phyloP scores from a whole-genome alignment of 2,113 vertebrate genomes.

The Sylvilagus bachmani region DNA sequence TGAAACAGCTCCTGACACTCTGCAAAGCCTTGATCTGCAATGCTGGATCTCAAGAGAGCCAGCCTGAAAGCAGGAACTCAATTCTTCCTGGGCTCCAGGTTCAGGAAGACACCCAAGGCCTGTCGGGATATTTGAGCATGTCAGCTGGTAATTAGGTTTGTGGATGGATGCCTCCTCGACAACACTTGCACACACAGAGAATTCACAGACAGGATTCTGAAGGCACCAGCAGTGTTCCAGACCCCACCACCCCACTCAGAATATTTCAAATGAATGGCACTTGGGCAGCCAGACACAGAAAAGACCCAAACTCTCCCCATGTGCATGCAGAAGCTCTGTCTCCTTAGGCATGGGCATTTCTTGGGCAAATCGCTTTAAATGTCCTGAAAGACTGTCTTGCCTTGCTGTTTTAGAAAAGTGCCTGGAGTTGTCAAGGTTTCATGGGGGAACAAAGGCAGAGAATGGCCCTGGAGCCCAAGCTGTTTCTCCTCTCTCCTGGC shows the following conservation, averaged over 20 bases:
- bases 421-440: conserved; percentile 1
- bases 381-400: neutral
- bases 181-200: neutral
- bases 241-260: neutral
- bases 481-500: neutral
- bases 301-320: neutral
- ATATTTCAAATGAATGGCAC: conserved; percentile 36
- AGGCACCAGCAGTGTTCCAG: neutral
- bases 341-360: conserved; percentile 54
- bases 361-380: conserved; percentile 44
- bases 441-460: neutral
- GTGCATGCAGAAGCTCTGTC: neutral
- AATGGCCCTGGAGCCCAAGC: neutral
- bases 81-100: neutral
- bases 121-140: neutral
- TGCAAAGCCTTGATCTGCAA: conserved; percentile 38
- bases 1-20: neutral
- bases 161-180: neutral
- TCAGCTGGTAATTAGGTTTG: neutral
- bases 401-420: conserved; percentile 45
- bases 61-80: neutral
- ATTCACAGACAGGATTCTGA: neutral
- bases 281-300: conserved; percentile 30
- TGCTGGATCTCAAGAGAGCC: neutral
- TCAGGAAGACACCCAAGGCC: neutral